Base-by-base conservation (phyloP, 2,888 invertebrate species). In the Ectemnius cavifrons region DNA sequence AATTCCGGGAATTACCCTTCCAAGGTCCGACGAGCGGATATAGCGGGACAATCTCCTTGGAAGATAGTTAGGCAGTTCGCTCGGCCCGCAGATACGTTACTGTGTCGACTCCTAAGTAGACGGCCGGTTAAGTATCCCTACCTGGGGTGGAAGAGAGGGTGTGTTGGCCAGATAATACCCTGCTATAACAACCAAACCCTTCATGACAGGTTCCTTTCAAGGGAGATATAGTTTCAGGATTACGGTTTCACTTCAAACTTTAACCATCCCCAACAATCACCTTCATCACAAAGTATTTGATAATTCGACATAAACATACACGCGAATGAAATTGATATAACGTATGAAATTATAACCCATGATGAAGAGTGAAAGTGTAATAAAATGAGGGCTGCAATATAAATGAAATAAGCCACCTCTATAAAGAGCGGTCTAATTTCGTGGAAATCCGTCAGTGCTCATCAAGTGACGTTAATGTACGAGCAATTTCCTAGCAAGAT, bases 1-100 rank as follows among this genome's bases (percentile, higher is more conserved):
- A 63, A 72, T 66, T 64, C 45, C 47, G n/a, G 58, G 68, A 63
- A 72, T 79, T 74, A 67, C 62, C 68, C 68, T 69, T 18, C 63
- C 28, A 72, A 28, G 67, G 68, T 78, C 27, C 61, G 59, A 65
- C 68, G 58, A 52, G 13, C 66, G 67, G 62, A 70, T 77, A 69
- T 72, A 65, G 68, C n/a, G 52, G 60, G 62, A 77, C 67, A 73
- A 77, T 70, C 68, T 70, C 47, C 52, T 69, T 46, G 58, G 49
- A 56, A 61, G 52, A 64, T 67, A 70, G 75, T 77, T 68, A 78
- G 72, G 52, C 61, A 63, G 67, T 57, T 46, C 47, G 18, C n/a
- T 16, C 58, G 59, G n/a, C 57, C 23, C 11, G 28, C 14, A 23
- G 64, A 46, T 59, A 57, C 20, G 28, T 27, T 57, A 64, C 52